Percentiles rank a stretch among this genome's conserved stretches.
These are phyloP conservation scores for Eudasyphora cyanicolor DNA, from an alignment of 2,888 invertebrate species.

Conservation along the genomic window DNA sequence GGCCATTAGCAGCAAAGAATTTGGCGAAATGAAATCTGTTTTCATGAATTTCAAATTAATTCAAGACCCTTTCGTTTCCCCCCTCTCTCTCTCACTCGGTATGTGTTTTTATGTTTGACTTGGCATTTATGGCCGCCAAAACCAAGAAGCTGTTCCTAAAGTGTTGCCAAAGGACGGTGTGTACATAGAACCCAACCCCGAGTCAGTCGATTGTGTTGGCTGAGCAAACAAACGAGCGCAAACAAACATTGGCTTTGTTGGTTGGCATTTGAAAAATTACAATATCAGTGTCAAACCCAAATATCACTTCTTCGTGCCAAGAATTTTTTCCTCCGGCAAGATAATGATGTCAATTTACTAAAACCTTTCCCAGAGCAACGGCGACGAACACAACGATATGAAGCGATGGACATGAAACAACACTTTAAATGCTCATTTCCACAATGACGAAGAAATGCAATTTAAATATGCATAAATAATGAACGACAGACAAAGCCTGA, in stretches of 20 bases:
- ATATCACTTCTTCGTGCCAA: constrained; percentile 9
- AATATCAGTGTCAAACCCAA: not conserved
- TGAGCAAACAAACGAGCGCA: too few species aligned
- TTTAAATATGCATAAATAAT: constrained; percentile 24
- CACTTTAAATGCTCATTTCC: constrained; percentile 20
- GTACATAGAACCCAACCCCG: too few species aligned
- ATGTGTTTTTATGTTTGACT: too few species aligned
- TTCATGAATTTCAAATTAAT: constrained; percentile 21
- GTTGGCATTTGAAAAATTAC: not conserved
- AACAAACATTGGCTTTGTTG: not conserved
- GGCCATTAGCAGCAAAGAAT: not conserved
- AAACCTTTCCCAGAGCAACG: not conserved
- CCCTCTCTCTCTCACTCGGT: too few species aligned
- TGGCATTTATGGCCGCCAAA: not conserved
- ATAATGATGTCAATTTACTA: constrained; percentile 29
- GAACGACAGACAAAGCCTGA: not conserved
- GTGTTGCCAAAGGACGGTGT: not conserved
- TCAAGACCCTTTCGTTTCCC: too few species aligned
- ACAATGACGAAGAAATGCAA: constrained; percentile 5
- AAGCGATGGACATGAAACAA: too few species aligned
- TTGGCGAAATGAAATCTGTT: not conserved
- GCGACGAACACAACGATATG: not conserved
- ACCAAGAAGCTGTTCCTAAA: not conserved
- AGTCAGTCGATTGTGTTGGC: too few species aligned
- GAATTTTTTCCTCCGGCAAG: not conserved